These are phyloP conservation scores for Drosophila ficusphila DNA, from an alignment of 1,140 invertebrate genomes.

Conservation along the genomic window DNA sequence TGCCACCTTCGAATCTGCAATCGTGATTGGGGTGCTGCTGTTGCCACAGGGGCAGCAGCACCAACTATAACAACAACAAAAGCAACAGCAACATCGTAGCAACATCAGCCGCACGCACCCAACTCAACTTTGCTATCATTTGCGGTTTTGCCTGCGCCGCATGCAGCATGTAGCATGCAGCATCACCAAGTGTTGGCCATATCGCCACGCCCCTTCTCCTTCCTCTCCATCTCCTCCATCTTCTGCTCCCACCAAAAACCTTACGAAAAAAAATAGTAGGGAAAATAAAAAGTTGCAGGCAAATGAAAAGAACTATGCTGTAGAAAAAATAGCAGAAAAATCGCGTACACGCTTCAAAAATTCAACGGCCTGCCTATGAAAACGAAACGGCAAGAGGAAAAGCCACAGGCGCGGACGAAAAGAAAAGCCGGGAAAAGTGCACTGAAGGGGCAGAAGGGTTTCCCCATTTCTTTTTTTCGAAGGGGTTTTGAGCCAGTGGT, in stretches of 20 bases:
- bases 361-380: slow-evolving; percentile 43
- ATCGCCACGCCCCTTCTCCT: background rate
- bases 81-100: slow-evolving; percentile 2
- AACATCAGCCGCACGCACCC: slow-evolving; percentile 19
- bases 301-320: background rate
- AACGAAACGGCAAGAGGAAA: slow-evolving; percentile 26
- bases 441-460: background rate
- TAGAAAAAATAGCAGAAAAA: slow-evolving; percentile 34
- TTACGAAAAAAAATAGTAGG: slow-evolving; percentile 1
- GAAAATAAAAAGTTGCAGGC: background rate
- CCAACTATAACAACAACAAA: background rate
- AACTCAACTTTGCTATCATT: slow-evolving; percentile 40
- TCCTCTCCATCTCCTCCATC: no score
- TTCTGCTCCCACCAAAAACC: background rate
- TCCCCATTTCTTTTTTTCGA: no score
- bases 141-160: slow-evolving; percentile 44
- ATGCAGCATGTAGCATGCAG: slow-evolving; percentile 15
- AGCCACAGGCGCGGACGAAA: slow-evolving; percentile 22
- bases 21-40: slow-evolving; percentile 25
- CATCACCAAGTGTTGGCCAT: slow-evolving; percentile 2
- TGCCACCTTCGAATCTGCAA: no score
- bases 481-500: background rate
- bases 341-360: slow-evolving; percentile 51
- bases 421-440: slow-evolving; percentile 7
- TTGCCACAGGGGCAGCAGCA: slow-evolving; percentile 9